phyloP scores from a whole-genome alignment of 2,113 vertebrate genomes.

The Rhodinocichla rosea region DNA sequence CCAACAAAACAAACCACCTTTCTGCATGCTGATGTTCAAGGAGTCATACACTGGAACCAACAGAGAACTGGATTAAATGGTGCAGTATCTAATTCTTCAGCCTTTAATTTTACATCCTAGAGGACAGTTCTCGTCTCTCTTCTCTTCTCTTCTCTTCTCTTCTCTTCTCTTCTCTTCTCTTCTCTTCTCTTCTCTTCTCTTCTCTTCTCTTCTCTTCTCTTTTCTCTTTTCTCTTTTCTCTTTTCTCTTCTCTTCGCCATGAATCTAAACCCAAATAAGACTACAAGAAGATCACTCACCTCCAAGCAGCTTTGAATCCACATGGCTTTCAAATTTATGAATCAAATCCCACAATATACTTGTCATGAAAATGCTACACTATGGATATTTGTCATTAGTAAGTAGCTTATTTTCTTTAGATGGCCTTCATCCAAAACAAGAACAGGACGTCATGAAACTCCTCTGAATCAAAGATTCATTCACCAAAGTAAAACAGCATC shows the following conservation, averaged over 20 bases:
- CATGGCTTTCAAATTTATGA: not conserved
- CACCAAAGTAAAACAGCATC: not conserved
- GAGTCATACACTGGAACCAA: not conserved
- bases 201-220: not conserved
- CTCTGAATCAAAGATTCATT: not conserved
- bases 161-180: not conserved
- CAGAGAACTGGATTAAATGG: not conserved
- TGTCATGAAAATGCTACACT: not conserved
- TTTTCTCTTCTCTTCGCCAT: not conserved
- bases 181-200: not conserved
- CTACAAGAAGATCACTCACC: not conserved
- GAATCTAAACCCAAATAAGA: not conserved
- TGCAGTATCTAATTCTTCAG: not conserved
- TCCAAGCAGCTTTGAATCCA: not conserved
- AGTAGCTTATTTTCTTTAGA: not conserved
- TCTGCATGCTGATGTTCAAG: not conserved
- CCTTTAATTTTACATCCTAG: not conserved
- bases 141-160: too few species aligned
- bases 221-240: not conserved
- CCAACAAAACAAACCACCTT: not conserved
- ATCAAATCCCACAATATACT: not conserved
- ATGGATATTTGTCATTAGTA: not conserved
- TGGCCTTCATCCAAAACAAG: not conserved
- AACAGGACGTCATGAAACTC: not conserved
- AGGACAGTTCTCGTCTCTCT: not conserved